A percentile compares a stretch with the other conserved stretches of the same genome.
Evolutionary conservation across 2,797 vertebrate species (phyloP).

Genomic region (Sebastes melanostomus): DNA sequence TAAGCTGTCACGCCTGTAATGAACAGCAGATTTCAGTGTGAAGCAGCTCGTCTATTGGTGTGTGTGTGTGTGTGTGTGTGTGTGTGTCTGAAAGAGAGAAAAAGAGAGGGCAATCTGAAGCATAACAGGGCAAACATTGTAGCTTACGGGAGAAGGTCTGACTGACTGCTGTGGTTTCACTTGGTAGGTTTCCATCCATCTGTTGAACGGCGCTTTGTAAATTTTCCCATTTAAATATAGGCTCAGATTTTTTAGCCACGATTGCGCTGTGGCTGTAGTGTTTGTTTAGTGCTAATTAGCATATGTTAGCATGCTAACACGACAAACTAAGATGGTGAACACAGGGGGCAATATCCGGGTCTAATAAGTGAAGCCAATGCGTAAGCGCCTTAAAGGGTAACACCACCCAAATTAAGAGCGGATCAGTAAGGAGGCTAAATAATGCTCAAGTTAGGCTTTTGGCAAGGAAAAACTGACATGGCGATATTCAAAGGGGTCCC

Average conservation of each 20-base stretch:
- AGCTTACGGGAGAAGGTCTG: conserved; percentile 6
- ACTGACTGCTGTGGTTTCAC: conserved; percentile 5
- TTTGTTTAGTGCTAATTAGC: background rate
- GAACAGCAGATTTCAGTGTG: conserved; percentile 53
- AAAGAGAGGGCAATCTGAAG: conserved; percentile 1
- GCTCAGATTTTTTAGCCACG: background rate
- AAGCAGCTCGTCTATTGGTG: conserved; percentile 33
- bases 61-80: background rate
- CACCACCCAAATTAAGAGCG: too few species aligned
- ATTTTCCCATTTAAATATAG: background rate
- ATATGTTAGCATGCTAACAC: background rate
- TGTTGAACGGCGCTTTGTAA: background rate
- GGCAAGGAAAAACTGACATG: too few species aligned
- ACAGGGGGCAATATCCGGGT: background rate
- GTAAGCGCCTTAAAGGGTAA: too few species aligned
- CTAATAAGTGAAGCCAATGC: too few species aligned
- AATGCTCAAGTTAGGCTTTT: too few species aligned
- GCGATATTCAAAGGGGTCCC: too few species aligned
- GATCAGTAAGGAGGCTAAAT: too few species aligned
- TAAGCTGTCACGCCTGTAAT: conserved; percentile 62
- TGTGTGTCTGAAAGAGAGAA: conserved; percentile 10
- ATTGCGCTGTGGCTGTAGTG: background rate
- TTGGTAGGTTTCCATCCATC: background rate
- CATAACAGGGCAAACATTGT: background rate
- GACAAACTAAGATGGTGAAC: background rate